phyloP scores from a whole-genome alignment of 2,888 invertebrate genomes.

The Prosapia bicincta region DNA sequence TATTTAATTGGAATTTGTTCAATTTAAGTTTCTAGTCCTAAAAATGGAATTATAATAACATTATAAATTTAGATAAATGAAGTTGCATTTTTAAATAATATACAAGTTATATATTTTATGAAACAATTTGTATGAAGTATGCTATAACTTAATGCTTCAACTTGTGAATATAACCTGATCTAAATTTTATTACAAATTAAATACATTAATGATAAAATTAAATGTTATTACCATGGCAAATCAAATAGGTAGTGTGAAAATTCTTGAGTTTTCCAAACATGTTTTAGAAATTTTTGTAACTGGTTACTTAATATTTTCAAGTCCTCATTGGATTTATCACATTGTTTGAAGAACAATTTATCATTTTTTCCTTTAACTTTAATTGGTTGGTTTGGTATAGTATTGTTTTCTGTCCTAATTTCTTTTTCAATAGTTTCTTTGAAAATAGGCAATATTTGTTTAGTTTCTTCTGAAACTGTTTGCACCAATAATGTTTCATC shows the following conservation, averaged over 20 bases:
- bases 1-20: too few species aligned
- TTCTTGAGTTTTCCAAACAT: not conserved
- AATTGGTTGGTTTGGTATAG: not conserved
- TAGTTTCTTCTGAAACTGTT: not conserved
- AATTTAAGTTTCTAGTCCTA: too few species aligned
- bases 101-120: too few species aligned
- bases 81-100: too few species aligned
- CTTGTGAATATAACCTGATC: too few species aligned
- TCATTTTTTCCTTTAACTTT: not conserved
- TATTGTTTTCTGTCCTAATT: not conserved
- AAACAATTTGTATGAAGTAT: too few species aligned
- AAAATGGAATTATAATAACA: too few species aligned
- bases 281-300: not conserved
- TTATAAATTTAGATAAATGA: too few species aligned
- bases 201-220: too few species aligned
- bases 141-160: too few species aligned
- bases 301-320: not conserved
- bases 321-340: not conserved
- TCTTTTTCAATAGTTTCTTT: not conserved
- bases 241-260: not conserved
- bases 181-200: too few species aligned
- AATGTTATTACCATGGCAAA: not conserved
- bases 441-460: not conserved
- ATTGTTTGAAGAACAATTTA: not conserved
- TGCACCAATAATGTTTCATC: not conserved